Percentiles rank a stretch among this genome's conserved stretches.
phyloP scores from a whole-genome alignment of 92 coral and sea anemone genomes.

The Epizoanthus stellaris region DNA sequence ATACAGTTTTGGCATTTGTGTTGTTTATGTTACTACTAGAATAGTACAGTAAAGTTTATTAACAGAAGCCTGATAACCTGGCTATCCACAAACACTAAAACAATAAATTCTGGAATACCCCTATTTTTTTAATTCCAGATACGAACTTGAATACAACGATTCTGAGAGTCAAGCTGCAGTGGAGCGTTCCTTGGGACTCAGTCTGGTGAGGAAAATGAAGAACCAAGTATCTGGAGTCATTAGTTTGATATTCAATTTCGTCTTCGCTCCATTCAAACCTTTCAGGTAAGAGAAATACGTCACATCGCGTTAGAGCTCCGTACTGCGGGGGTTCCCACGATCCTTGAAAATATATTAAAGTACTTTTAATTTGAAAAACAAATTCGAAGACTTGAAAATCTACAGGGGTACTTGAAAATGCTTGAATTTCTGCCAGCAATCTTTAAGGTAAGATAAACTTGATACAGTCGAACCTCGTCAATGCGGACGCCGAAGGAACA shows the following conservation, averaged over 20 bases:
- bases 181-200: constrained; percentile 94
- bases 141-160: constrained; percentile 86
- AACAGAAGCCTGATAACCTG: background rate
- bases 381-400: background rate
- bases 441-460: no score
- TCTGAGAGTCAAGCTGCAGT: constrained; percentile 90
- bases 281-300: constrained; percentile 72
- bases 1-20: background rate
- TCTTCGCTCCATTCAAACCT: constrained; percentile 96
- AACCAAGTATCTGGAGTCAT: constrained; percentile 94
- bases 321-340: background rate
- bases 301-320: background rate
- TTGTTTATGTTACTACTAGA: background rate
- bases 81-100: background rate
- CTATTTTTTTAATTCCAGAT: constrained; percentile 45
- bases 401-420: no score
- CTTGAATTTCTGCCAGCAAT: no score
- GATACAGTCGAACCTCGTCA: no score
- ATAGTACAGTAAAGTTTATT: background rate
- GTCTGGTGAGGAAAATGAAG: constrained; percentile 83
- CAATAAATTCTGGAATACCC: background rate
- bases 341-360: background rate
- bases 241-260: constrained; percentile 87
- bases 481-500: no score
- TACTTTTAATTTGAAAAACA: background rate